Evolutionary conservation across 2,113 vertebrate species (phyloP).

Genomic region (Axis porcinus): DNA sequence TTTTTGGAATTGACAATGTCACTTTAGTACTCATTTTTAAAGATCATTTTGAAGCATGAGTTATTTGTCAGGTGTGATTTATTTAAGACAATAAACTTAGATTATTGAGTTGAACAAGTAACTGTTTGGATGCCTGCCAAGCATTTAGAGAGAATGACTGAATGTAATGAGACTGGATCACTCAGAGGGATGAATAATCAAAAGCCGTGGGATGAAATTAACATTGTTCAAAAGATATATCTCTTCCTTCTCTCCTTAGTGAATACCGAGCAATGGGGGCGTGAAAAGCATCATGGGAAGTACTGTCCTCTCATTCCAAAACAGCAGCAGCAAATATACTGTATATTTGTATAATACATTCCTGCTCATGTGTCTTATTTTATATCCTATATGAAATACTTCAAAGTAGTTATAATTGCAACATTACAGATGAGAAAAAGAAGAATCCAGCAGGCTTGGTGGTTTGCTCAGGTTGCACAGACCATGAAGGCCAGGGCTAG

Average conservation of each 20-base stretch:
- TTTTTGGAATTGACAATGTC: conserved; percentile 41
- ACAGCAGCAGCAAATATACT: neutral
- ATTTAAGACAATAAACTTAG: conserved; percentile 70
- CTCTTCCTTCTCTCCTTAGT: conserved; percentile 35
- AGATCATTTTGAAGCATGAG: conserved; percentile 61
- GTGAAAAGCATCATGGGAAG: conserved; percentile 11
- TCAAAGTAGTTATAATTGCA: neutral
- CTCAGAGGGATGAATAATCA: conserved; percentile 53
- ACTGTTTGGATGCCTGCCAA: conserved; percentile 62
- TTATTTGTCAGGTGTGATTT: conserved; percentile 72
- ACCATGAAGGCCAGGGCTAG: neutral
- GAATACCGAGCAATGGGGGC: neutral
- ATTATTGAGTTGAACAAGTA: conserved; percentile 63
- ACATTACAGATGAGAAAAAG: neutral
- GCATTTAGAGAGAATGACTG: conserved; percentile 54
- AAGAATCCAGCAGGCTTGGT: neutral
- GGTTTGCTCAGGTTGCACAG: neutral
- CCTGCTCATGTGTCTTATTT: neutral
- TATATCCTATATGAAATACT: neutral
- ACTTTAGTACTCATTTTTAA: conserved; percentile 52
- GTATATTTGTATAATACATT: conserved; percentile 32
- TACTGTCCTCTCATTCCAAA: neutral
- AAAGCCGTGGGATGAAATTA: conserved; percentile 52
- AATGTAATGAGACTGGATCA: conserved; percentile 56
- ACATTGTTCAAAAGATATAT: conserved; percentile 24